phyloP scores from a whole-genome alignment of 2,113 vertebrate genomes.

The Pitta sordida region DNA sequence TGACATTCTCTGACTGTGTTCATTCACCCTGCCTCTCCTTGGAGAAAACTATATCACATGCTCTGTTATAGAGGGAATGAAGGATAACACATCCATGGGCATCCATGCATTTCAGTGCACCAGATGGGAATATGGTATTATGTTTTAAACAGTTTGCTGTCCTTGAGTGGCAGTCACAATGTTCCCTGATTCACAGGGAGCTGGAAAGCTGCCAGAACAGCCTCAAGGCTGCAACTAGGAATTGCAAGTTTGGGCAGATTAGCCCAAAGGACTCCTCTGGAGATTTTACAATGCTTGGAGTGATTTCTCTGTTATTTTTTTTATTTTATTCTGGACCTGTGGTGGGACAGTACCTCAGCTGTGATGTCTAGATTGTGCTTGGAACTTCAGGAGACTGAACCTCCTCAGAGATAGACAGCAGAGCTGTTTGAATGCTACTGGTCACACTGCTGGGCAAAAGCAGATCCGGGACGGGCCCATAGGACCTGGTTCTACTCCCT shows the following conservation, averaged over 20 bases:
- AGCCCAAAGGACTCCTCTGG: neutral
- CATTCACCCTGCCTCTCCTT: neutral
- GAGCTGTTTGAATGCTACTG: neutral
- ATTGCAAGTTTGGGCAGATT: neutral
- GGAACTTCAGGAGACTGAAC: neutral
- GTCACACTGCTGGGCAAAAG: neutral
- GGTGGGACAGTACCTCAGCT: neutral
- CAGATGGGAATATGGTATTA: conserved; percentile 44
- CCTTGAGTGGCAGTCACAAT: conserved; percentile 34
- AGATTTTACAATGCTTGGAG: neutral
- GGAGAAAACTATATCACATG: neutral
- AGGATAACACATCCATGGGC: neutral
- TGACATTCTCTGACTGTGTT: neutral
- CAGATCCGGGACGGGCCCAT: neutral
- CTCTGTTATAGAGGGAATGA: neutral
- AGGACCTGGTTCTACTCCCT: neutral
- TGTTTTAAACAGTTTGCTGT: conserved; percentile 26
- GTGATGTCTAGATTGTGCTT: neutral
- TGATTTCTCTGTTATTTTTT: neutral
- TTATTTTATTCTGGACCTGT: neutral
- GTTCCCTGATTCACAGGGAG: neutral
- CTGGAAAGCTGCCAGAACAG: neutral
- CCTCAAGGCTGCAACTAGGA: neutral
- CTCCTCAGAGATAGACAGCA: neutral
- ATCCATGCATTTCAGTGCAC: conserved; percentile 26